Conservation (phyloP, 2,888 invertebrate species). For the Andrena dorsata region DNA sequence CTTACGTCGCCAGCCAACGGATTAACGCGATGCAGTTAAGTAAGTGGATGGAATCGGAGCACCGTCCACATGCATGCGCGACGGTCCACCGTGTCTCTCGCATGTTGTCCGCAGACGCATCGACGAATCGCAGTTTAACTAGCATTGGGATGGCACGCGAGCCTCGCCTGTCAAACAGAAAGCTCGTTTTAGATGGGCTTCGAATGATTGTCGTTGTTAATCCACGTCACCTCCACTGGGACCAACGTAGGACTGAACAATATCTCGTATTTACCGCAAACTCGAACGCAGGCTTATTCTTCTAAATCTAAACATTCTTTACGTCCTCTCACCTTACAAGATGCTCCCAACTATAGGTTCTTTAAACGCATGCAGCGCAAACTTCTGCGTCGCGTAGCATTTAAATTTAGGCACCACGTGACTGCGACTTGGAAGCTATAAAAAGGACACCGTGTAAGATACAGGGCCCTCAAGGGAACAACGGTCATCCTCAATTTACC, state of each 20-base stretch:
- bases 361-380: too few relatives aligned
- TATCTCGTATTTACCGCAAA: constrained; percentile 9
- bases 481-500: too few relatives aligned
- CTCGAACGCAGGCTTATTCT: constrained; percentile 36
- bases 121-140: background rate
- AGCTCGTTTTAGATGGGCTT: too few relatives aligned
- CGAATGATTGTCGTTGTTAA: background rate
- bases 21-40: constrained; percentile 62
- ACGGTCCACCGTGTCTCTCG: constrained; percentile 24
- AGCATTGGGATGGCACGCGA: background rate
- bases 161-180: too few relatives aligned
- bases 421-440: background rate
- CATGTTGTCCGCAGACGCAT: background rate
- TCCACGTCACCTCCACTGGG: background rate
- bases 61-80: background rate
- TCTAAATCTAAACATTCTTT: constrained; percentile 20
- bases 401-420: too few relatives aligned
- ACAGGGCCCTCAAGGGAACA: background rate
- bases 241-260: background rate
- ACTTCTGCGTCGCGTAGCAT: too few relatives aligned
- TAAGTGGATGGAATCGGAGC: constrained; percentile 57
- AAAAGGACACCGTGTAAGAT: background rate
- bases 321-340: background rate
- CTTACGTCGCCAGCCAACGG: constrained; percentile 55
- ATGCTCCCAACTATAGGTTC: background rate